Conservation (phyloP, 2,888 invertebrate genomes). For the Ennomos quercinarius region DNA sequence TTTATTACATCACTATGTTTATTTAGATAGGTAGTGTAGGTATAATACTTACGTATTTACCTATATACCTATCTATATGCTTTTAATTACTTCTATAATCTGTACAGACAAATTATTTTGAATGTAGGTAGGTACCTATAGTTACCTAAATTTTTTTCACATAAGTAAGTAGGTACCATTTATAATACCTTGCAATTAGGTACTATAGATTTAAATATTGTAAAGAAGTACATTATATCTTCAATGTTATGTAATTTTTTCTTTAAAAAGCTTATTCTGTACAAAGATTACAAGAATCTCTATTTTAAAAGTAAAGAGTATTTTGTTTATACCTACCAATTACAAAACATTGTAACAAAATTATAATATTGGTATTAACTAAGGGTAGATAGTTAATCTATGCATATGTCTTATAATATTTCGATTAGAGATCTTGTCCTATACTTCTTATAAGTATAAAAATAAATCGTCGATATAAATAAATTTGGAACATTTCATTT, state of each 20-base stretch:
- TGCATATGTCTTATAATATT: conserved; percentile 9
- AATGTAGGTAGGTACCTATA: conserved; percentile 13
- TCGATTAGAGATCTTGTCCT: conserved; percentile 13
- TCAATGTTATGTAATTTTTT: too few relatives aligned
- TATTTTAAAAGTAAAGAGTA: conserved; percentile 5
- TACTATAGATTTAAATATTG: too few relatives aligned
- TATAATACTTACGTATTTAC: too few relatives aligned
- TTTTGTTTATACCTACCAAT: conserved; percentile 10
- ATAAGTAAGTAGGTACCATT: background rate
- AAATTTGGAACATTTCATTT: background rate
- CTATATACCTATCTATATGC: conserved; percentile 2
- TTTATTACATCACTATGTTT: background rate
- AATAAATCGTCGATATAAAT: background rate
- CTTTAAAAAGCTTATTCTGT: background rate
- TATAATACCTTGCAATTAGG: background rate
- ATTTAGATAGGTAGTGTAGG: background rate
- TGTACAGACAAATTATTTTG: conserved; percentile 34
- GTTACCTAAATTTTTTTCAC: background rate
- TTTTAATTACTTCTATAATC: conserved; percentile 43
- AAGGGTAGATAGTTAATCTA: background rate
- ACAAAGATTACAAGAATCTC: background rate
- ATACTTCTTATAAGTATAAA: conserved; percentile 2
- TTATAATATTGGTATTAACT: background rate
- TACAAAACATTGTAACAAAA: background rate
- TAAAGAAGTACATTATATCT: too few relatives aligned